Percentiles rank a stretch among this genome's conserved stretches.
These are phyloP conservation scores for Leptopilina boulardi DNA, from an alignment of 1,140 invertebrate species.

Conservation along the genomic window DNA sequence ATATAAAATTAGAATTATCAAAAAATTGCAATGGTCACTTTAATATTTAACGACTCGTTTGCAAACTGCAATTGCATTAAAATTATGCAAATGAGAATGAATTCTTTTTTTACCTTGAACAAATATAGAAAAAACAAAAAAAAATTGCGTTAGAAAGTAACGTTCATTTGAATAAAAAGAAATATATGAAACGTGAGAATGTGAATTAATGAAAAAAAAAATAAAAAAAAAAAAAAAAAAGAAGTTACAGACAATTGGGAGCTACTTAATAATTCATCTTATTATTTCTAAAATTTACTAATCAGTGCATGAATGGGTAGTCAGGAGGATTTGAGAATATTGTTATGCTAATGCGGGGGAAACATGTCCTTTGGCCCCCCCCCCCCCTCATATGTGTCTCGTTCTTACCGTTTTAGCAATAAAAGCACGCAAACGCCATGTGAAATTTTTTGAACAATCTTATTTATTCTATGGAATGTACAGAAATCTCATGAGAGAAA, in stretches of 20 bases:
- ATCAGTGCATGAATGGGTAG: neutral
- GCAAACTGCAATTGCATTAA: neutral
- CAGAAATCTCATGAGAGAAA: neutral
- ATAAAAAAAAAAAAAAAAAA: too few relatives aligned
- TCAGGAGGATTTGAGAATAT: neutral
- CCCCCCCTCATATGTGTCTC: too few relatives aligned
- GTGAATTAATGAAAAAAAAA: neutral
- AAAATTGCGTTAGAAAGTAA: neutral
- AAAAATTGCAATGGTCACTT: slow-evolving; percentile 13
- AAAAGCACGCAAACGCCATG: neutral
- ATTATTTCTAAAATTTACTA: slow-evolving; percentile 10
- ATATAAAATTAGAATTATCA: neutral
- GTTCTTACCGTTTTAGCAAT: neutral
- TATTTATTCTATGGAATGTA: neutral
- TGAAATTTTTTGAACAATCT: neutral
- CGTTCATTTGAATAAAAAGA: neutral
- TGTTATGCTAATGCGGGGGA: neutral
- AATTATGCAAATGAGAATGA: slow-evolving; percentile 26
- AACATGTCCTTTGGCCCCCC: neutral
- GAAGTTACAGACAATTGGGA: neutral
- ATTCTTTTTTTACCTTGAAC: neutral
- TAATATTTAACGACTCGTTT: too few relatives aligned
- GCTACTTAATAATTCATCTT: neutral
- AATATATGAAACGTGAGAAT: neutral
- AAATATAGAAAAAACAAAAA: too few relatives aligned